Conservation (phyloP, 2,888 invertebrate genomes). For the Pasiphila rectangulata region DNA sequence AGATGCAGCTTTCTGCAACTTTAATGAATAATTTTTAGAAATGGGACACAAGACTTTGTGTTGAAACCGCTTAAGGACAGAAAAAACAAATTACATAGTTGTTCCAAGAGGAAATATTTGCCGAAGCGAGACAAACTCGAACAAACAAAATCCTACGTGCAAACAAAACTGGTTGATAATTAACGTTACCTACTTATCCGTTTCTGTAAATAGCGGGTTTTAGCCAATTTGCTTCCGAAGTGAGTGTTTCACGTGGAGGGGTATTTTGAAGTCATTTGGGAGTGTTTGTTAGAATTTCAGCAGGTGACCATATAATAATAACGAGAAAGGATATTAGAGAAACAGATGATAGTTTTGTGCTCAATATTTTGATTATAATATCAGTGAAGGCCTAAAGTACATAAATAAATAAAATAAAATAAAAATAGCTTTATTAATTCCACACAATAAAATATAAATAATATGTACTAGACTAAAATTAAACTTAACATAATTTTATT, state of each 20-base stretch:
- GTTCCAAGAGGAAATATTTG: constrained; percentile 52
- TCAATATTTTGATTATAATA: neutral
- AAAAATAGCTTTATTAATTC: too few species aligned
- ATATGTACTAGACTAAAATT: too few species aligned
- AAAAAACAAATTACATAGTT: constrained; percentile 47
- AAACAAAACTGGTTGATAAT: constrained; percentile 49
- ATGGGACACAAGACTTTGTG: constrained; percentile 1
- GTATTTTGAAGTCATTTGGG: constrained; percentile 7
- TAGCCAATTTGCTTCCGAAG: constrained; percentile 35
- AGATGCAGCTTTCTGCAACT: too few species aligned
- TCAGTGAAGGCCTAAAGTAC: neutral
- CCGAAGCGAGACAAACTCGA: constrained; percentile 40
- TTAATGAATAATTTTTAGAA: neutral
- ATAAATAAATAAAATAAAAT: too few species aligned
- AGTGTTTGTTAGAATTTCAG: constrained; percentile 10
- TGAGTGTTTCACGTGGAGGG: constrained; percentile 19
- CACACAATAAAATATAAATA: too few species aligned
- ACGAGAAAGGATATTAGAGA: too few species aligned
- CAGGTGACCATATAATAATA: too few species aligned
- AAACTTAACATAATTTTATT: too few species aligned
- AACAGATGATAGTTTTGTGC: too few species aligned
- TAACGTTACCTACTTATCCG: constrained; percentile 46
- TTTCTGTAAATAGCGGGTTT: constrained; percentile 41
- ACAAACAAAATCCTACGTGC: constrained; percentile 33
- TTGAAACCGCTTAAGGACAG: constrained; percentile 12